phyloP scores from a whole-genome alignment of 2,888 invertebrate genomes.

The Drosophila recens region DNA sequence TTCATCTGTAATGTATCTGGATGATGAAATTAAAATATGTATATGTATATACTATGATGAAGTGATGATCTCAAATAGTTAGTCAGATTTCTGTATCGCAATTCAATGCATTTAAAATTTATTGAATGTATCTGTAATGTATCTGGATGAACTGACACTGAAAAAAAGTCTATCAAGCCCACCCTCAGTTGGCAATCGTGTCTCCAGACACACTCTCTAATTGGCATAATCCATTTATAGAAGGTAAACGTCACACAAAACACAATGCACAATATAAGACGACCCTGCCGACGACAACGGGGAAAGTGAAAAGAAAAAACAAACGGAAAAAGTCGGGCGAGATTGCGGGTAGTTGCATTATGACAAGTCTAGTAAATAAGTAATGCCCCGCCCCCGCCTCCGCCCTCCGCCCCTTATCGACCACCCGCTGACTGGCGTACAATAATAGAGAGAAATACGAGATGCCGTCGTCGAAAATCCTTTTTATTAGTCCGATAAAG shows the following conservation, averaged over 20 bases:
- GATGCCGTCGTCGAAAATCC: constrained; percentile 74
- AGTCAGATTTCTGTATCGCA: not conserved
- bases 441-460: constrained; percentile 75
- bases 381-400: constrained; percentile 35
- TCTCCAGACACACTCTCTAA: constrained; percentile 73
- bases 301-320: constrained; percentile 38
- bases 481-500: constrained; percentile 77
- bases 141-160: constrained; percentile 11
- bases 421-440: constrained; percentile 56
- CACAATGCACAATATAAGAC: constrained; percentile 59
- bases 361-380: constrained; percentile 73
- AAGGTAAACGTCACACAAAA: constrained; percentile 69
- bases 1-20: not conserved
- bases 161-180: constrained; percentile 20
- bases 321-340: constrained; percentile 42
- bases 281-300: constrained; percentile 43
- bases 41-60: not conserved
- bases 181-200: not conserved
- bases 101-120: constrained; percentile 22
- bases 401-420: constrained; percentile 31
- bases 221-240: constrained; percentile 85
- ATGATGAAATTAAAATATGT: constrained; percentile 18
- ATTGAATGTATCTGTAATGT: not conserved
- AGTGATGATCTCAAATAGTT: not conserved
- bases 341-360: constrained; percentile 64